A percentile compares a stretch with the other conserved stretches of the same genome.
phyloP scores from a whole-genome alignment of 1,140 invertebrate genomes.

The Uloborus diversus region DNA sequence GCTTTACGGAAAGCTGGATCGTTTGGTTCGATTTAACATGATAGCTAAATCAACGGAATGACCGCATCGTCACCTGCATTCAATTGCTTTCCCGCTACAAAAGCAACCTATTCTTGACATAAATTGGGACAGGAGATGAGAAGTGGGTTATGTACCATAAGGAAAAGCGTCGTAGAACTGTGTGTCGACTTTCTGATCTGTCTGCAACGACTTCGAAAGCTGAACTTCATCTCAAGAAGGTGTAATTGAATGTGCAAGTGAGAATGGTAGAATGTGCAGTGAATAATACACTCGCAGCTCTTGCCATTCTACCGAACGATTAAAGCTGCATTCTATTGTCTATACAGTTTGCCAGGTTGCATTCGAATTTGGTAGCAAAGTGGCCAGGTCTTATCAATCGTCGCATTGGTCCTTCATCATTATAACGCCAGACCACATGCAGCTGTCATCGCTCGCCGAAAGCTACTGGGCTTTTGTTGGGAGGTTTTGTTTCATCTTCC shows the following conservation, averaged over 20 bases:
- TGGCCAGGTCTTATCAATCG: neutral
- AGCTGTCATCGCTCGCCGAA: neutral
- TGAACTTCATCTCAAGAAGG: neutral
- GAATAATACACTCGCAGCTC: neutral
- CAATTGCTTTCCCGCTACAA: neutral
- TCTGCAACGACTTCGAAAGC: neutral
- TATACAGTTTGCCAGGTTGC: neutral
- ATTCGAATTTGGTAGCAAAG: conserved; percentile 9
- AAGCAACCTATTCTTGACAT: neutral
- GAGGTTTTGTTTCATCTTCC: neutral
- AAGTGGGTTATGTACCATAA: neutral
- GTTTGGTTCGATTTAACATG: neutral
- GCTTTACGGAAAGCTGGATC: neutral
- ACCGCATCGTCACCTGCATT: neutral
- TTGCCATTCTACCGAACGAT: neutral
- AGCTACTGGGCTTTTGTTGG: neutral
- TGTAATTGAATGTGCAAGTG: neutral
- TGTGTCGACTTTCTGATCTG: neutral
- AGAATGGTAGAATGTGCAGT: neutral
- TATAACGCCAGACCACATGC: neutral
- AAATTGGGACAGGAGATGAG: neutral
- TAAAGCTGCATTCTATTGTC: neutral
- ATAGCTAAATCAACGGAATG: neutral
- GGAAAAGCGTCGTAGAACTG: neutral
- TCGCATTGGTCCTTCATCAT: neutral